These are phyloP conservation scores for Cygnus buccinator DNA, from an alignment of 2,113 vertebrate genomes.

Conservation along the genomic window DNA sequence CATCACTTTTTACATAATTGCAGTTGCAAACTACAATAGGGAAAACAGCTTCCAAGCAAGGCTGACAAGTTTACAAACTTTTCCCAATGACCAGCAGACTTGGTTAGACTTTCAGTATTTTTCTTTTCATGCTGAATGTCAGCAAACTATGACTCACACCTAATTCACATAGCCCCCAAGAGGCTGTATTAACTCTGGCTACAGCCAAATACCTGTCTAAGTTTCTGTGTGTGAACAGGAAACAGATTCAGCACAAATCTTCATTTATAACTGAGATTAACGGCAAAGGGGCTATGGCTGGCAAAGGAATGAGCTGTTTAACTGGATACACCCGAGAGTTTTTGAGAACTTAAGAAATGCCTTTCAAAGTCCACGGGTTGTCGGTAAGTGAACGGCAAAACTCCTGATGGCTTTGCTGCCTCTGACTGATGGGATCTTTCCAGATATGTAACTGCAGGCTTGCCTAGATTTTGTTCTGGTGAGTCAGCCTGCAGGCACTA, in stretches of 20 bases:
- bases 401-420: not conserved
- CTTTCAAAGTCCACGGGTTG: not conserved
- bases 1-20: not conserved
- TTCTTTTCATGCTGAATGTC: not conserved
- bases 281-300: not conserved
- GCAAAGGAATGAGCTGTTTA: not conserved
- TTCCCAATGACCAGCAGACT: not conserved
- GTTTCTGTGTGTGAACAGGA: not conserved
- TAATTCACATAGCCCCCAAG: not conserved
- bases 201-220: not conserved
- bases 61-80: not conserved
- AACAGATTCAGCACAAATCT: not conserved
- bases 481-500: not conserved
- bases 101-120: not conserved
- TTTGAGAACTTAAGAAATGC: not conserved
- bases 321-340: not conserved
- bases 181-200: not conserved
- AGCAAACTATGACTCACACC: not conserved
- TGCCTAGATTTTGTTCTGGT: not conserved
- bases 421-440: not conserved
- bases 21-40: not conserved
- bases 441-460: not conserved
- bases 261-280: not conserved
- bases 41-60: not conserved
- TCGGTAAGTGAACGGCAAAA: not conserved